These are phyloP conservation scores for Phrixothrix hirtus DNA, from an alignment of 2,888 invertebrate species.

Conservation along the genomic window DNA sequence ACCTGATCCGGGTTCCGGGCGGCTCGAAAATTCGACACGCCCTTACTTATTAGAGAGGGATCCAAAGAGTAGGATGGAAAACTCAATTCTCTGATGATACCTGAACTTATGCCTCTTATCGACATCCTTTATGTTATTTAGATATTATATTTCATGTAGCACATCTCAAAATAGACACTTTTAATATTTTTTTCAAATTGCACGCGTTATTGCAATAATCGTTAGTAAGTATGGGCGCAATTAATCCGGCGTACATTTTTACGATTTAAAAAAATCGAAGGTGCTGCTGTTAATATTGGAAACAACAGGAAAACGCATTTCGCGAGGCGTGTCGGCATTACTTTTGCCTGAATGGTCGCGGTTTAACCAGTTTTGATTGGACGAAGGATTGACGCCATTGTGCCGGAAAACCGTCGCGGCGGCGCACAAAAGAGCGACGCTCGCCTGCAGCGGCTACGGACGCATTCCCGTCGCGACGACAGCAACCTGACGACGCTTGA, in stretches of 20 bases:
- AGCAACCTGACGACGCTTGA: slow-evolving; percentile 44
- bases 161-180: not conserved
- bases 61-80: slow-evolving; percentile 29
- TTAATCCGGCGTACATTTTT: not conserved
- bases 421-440: slow-evolving; percentile 59
- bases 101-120: slow-evolving; percentile 26
- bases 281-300: not conserved
- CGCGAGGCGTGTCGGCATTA: slow-evolving; percentile 49
- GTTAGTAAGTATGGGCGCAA: no score
- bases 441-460: slow-evolving; percentile 66
- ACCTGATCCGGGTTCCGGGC: slow-evolving; percentile 54
- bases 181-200: not conserved
- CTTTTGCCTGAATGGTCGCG: slow-evolving; percentile 49
- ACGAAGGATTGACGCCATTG: slow-evolving; percentile 52
- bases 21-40: slow-evolving; percentile 32
- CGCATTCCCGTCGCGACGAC: slow-evolving; percentile 57
- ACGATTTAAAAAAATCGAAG: not conserved
- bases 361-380: slow-evolving; percentile 49
- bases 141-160: slow-evolving; percentile 1
- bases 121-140: no score
- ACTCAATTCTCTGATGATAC: slow-evolving; percentile 24
- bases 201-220: no score
- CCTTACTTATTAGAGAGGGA: slow-evolving; percentile 34
- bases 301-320: slow-evolving; percentile 27
- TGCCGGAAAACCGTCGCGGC: slow-evolving; percentile 56